Evolutionary conservation across 2,888 invertebrate genomes (phyloP), one percentile per base, ranked within the genome.

Genomic region (Pachycephus smyrnensis): DNA sequence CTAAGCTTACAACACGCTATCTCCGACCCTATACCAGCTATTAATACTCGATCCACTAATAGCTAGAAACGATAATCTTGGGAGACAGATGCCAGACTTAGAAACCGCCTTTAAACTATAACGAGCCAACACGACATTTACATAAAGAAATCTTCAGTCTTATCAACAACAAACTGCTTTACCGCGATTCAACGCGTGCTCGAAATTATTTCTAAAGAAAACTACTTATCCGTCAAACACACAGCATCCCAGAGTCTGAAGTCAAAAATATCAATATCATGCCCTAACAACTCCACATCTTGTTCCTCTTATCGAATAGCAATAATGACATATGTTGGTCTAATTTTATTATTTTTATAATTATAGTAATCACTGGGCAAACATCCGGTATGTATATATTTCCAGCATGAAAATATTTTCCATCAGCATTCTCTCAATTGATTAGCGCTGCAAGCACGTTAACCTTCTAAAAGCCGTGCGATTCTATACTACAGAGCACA

Each of bases 11-110:
- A 82, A 84, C 79, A 79, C 75, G 79, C 77, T 79, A 79, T 80
- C 79, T 80, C 68, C 37, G 40, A 12, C 31, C 75, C 55, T 75
- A 69, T 69, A 74, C 75, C 76, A 77, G 74, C 82, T 85, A 85
- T 86, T 86, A 85, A 86, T 85, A 83, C 81, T 77, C 80, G 81
- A 81, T 82, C 80, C 79, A 78, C 77, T 84, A 83, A 84, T 83
- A 84, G 82, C 77, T 76, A 77, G 80, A 79, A 79, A 78, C 81
- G 81, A 82, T 86, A 85, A 84, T 85, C 83, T 86, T 81, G 84
- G 82, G 79, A 83, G 84, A 86, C 83, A 85, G 84, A 85, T 84
- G 78, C 83, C 83, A 80, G 71, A 71, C 71, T 30, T 31, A 71
- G 33, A 71, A 71, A 33, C 71, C 71, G 33, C 30, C 71, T 32